These are phyloP conservation scores for Papilio polytes DNA, from an alignment of 1,140 invertebrate species.

Conservation along the genomic window DNA sequence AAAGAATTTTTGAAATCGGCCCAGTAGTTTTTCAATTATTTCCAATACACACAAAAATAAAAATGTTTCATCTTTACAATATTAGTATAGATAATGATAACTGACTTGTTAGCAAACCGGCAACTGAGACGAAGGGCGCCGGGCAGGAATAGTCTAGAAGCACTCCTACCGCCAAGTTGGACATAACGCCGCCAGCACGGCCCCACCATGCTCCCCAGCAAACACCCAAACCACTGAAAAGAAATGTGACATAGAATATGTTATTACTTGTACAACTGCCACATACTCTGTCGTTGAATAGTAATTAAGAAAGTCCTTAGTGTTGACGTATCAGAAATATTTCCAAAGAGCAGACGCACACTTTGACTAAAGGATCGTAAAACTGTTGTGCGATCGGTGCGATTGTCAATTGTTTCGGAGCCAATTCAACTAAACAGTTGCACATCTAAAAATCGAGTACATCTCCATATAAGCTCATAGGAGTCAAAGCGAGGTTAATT, in stretches of 20 bases:
- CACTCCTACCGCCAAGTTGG: constrained; percentile 84
- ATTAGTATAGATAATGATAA: constrained; percentile 25
- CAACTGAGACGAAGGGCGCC: constrained; percentile 84
- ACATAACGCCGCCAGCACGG: constrained; percentile 83
- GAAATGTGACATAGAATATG: background rate
- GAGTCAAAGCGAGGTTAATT: background rate
- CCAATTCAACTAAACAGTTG: too few relatives aligned
- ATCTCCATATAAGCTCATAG: too few relatives aligned
- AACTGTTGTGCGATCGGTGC: too few relatives aligned
- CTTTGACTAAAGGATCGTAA: too few relatives aligned
- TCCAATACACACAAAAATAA: too few relatives aligned
- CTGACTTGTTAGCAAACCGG: constrained; percentile 76
- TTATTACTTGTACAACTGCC: too few relatives aligned
- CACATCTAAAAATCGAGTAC: too few relatives aligned
- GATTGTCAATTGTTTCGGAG: too few relatives aligned
- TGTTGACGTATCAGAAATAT: background rate
- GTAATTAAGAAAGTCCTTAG: too few relatives aligned
- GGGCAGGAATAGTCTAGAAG: constrained; percentile 84
- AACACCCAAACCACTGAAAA: constrained; percentile 81
- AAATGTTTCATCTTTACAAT: too few relatives aligned
- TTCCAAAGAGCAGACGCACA: background rate
- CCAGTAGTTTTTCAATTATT: too few relatives aligned
- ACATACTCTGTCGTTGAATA: background rate
- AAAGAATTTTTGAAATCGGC: too few relatives aligned
- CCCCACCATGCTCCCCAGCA: constrained; percentile 84